Conservation (phyloP, 2,888 invertebrate genomes). For the Drosophila limbata region DNA sequence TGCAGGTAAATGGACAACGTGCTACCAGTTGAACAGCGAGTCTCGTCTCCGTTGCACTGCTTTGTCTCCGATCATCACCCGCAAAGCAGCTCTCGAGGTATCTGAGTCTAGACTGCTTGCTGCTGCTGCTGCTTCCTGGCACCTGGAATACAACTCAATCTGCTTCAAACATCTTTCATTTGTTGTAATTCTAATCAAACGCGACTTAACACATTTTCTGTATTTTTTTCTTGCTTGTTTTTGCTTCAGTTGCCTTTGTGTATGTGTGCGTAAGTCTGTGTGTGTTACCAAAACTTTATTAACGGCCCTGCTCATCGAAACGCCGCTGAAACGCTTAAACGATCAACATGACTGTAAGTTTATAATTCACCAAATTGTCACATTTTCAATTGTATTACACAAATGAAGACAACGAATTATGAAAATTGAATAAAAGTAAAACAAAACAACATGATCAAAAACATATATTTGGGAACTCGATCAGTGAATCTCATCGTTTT, state of each 20-base stretch:
- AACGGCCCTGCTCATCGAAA: slow-evolving; percentile 17
- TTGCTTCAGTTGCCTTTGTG: slow-evolving; percentile 11
- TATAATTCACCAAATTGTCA: slow-evolving; percentile 6
- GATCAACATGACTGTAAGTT: slow-evolving; percentile 48
- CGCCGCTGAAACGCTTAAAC: slow-evolving; percentile 13
- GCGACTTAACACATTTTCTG: slow-evolving; percentile 1
- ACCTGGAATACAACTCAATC: not conserved
- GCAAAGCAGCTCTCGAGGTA: slow-evolving; percentile 12
- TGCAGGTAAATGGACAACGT: slow-evolving; percentile 54
- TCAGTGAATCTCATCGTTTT: not conserved
- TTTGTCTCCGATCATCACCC: slow-evolving; percentile 34
- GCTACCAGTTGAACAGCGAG: slow-evolving; percentile 28
- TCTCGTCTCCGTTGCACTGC: slow-evolving; percentile 33
- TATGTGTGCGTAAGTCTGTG: slow-evolving; percentile 12
- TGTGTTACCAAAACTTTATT: slow-evolving; percentile 12
- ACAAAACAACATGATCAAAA: not conserved
- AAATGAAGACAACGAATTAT: slow-evolving; percentile 8
- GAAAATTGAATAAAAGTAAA: not conserved
- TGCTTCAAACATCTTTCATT: not conserved
- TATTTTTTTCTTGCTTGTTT: slow-evolving; percentile 7
- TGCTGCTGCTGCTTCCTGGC: not conserved
- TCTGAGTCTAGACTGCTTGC: not conserved
- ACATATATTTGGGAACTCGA: not conserved
- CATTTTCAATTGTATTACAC: not conserved
- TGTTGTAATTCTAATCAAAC: not conserved